phyloP scores from a whole-genome alignment of 2,113 vertebrate species.

The Edolisoma coerulescens region DNA sequence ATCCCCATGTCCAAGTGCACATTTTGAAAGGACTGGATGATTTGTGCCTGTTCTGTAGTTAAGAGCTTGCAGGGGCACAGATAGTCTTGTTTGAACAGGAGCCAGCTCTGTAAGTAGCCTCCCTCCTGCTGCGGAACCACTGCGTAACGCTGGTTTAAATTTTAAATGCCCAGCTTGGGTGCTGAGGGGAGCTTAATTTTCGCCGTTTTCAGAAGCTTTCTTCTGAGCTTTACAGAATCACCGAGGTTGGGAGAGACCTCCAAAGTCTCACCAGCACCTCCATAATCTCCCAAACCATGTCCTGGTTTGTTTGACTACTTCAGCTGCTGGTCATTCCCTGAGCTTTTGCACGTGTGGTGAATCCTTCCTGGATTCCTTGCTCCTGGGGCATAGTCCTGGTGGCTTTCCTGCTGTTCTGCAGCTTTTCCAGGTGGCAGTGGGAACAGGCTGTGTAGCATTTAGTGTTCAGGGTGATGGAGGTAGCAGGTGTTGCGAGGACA shows the following conservation, averaged over 20 bases:
- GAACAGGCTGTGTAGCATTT: neutral
- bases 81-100: neutral
- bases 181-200: neutral
- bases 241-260: neutral
- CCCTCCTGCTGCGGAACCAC: neutral
- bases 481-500: neutral
- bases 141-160: rapidly evolving
- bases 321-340: neutral
- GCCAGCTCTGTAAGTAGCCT: neutral
- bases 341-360: rapidly evolving
- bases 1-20: rapidly evolving
- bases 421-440: neutral
- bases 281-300: neutral
- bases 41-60: neutral
- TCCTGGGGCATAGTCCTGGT: neutral
- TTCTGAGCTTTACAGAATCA: neutral
- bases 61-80: neutral
- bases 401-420: neutral
- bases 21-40: neutral
- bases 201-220: neutral
- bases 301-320: neutral
- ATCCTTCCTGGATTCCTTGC: neutral
- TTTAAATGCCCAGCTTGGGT: neutral
- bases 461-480: neutral
- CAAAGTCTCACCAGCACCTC: neutral